Conservation (phyloP, 2,888 invertebrate species). For the Coleophora deauratella region DNA sequence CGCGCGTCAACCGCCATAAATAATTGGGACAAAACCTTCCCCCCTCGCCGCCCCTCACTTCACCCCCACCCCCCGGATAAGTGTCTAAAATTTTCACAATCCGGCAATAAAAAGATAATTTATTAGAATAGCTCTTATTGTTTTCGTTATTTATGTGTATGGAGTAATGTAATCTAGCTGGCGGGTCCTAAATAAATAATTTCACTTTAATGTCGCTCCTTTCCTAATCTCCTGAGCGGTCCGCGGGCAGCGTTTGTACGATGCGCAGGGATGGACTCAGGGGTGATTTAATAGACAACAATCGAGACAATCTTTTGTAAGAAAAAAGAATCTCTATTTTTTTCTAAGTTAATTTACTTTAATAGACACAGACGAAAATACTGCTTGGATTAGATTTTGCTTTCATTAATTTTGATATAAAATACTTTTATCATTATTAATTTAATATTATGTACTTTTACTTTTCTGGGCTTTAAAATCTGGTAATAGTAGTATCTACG, state of each 20-base stretch:
- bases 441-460: too few relatives aligned
- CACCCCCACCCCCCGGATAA: constrained; percentile 55
- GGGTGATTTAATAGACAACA: neutral
- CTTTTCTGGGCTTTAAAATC: too few relatives aligned
- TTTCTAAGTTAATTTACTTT: neutral
- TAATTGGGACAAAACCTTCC: constrained; percentile 70
- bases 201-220: constrained; percentile 72
- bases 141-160: constrained; percentile 74
- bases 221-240: constrained; percentile 70
- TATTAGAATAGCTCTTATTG: constrained; percentile 75
- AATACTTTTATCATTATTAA: too few relatives aligned
- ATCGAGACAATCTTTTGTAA: neutral
- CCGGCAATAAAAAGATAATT: constrained; percentile 75
- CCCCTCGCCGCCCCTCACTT: constrained; percentile 30
- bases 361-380: too few relatives aligned
- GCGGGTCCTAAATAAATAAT: constrained; percentile 72
- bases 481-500: too few relatives aligned
- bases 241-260: constrained; percentile 19
- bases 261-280: neutral
- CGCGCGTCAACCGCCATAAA: constrained; percentile 70
- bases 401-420: too few relatives aligned
- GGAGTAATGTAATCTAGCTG: constrained; percentile 74
- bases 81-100: constrained; percentile 75
- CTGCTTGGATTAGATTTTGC: too few relatives aligned
- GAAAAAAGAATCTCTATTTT: neutral